Evolutionary conservation across 2,113 vertebrate species (phyloP).

Genomic region (Poeciliopsis prolifica): DNA sequence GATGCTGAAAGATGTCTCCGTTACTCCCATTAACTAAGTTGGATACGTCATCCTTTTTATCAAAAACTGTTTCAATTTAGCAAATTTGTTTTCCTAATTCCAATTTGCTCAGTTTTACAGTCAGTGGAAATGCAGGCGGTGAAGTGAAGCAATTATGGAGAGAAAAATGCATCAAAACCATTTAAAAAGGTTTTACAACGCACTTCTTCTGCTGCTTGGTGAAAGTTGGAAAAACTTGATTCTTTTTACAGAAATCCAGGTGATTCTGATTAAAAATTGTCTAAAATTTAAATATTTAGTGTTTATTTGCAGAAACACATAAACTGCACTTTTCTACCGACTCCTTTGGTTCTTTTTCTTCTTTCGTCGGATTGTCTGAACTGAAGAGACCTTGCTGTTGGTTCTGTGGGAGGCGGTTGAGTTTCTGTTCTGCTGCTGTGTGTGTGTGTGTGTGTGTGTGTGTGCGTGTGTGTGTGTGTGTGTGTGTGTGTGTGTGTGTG

Average conservation of each 20-base stretch:
- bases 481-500: slow-evolving; percentile 26
- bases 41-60: too few species aligned
- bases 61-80: too few species aligned
- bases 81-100: too few species aligned
- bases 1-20: too few species aligned
- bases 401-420: slow-evolving; percentile 57
- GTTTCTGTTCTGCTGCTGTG: slow-evolving; percentile 61
- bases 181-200: too few species aligned
- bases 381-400: slow-evolving; percentile 52
- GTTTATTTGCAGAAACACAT: background rate
- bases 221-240: background rate
- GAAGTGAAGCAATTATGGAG: too few species aligned
- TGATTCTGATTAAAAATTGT: background rate
- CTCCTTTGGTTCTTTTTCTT: background rate
- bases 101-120: too few species aligned
- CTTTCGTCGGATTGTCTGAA: slow-evolving; percentile 38
- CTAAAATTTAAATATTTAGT: background rate
- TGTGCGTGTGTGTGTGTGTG: background rate
- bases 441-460: background rate
- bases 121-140: too few species aligned
- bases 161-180: too few species aligned
- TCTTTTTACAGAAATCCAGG: background rate
- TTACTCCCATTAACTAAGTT: too few species aligned
- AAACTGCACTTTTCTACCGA: background rate
- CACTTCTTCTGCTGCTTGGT: too few species aligned